Evolutionary conservation across 2,113 vertebrate genomes (phyloP), one percentile per base, ranked within the genome.

Genomic region (Cyanocitta stelleri): DNA sequence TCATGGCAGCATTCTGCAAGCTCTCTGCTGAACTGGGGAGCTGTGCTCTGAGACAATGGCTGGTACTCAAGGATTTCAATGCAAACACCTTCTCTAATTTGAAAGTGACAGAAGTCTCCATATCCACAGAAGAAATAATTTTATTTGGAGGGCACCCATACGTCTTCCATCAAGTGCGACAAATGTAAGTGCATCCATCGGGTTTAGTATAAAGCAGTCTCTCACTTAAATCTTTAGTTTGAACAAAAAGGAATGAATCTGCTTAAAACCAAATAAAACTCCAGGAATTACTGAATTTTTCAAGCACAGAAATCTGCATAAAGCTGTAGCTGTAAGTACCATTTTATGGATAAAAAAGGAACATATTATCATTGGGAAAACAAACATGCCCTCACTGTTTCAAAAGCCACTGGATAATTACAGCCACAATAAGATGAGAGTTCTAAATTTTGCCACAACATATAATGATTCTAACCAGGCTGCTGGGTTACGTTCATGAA

Each of bases 351-450:
- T 16, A 61, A 92, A 84, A 88, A 33, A 81, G 67, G 68, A 90
- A 76, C 4, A 46, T 23, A 67, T 69, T 72, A 69, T 67, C 75
- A 51, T 7, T 85, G 78, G 32, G 35, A 88, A 91, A 91, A 82
- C 55, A 79, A 83, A 73, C 71, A 39, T 26, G 35, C n/a, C 56
- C 66, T 85, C 54, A 27, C 59, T 49, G 24, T 85, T 90, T 91
- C 85, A 85, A 64, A 95, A 93, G 63, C 83, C 55, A 74, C 39
- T 35, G 23, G 67, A 59, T 93, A 85, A 96, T 79, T 87, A 85
- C 46, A 90, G 66, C 75, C 75, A 79, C 91, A 87, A 20, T 44
- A 81, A 73, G 62, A 93, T 51, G 78, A 91, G 54, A 68, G 77
- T 29, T 81, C 86, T 71, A 89, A 84, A 71, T 90, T 90, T 78